Evolutionary conservation across 2,888 invertebrate genomes (phyloP), one percentile per base, ranked within the genome.

Genomic region (Lasioglossum villosulum): DNA sequence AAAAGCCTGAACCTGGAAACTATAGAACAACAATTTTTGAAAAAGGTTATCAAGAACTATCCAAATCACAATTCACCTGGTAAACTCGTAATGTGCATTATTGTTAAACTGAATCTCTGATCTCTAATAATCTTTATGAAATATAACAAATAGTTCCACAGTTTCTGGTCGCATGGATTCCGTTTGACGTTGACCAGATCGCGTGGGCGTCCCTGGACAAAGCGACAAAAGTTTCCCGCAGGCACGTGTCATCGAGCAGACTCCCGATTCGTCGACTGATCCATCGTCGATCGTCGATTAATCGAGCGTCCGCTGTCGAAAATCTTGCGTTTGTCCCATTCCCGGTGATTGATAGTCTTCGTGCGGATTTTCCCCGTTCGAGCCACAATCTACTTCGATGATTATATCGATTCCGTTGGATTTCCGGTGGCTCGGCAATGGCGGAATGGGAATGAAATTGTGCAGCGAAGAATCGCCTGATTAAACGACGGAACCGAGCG

Each of bases 341-440:
- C n/a, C 6, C 27, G 37, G 74, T 76, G 85, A 86, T 86, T 78
- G 76, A 82, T 78, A 63, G 37, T n/a, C 42, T 63, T 71, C 56
- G 48, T 8, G 23, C 30, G 79, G 73, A 59, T 83, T 66, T 74
- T 76, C 78, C 37, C 12, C 45, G n/a, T 1, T 27, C 8, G 30
- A 42, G n/a, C 27, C 37, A 16, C 59, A 56, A 75, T 82, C 73
- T 71, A 71, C 70, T 85, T 71, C 34, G 68, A 45, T 45, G 66
- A 80, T 68, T 81, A 75, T 75, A 56, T 73, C 52, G 23, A 39
- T 37, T 39, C 66, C 8, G 27, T 59, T 59, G 59, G 59, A 59
- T 27, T 42, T 37, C 52, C 27, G 19, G 19, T 19, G 19, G 34
- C 19, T 39, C 37, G 74, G 39, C 75, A 52, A 42, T 4, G 37